A percentile compares a stretch with the other conserved stretches of the same genome.
phyloP scores from a whole-genome alignment of 2,113 vertebrate genomes.

The Mola mola region DNA sequence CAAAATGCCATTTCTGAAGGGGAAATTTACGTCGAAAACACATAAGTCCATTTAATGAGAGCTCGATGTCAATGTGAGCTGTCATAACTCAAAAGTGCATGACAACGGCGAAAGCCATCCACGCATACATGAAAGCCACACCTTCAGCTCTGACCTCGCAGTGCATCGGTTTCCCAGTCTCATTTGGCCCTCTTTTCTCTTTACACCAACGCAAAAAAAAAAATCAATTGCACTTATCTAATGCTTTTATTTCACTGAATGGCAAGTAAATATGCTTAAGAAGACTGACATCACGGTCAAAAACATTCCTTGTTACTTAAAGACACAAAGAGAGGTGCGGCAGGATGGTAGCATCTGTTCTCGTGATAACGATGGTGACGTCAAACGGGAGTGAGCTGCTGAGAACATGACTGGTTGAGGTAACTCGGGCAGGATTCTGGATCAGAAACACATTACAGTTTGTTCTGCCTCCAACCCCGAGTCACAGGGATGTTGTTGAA shows the following conservation, averaged over 20 bases:
- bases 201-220: constrained; percentile 71
- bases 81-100: constrained; percentile 36
- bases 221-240: constrained; percentile 76
- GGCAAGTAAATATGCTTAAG: constrained; percentile 59
- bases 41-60: constrained; percentile 5
- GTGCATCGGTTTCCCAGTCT: constrained; percentile 38
- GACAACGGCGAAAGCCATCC: constrained; percentile 17
- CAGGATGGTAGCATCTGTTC: constrained; percentile 56
- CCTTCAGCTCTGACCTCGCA: constrained; percentile 11
- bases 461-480: constrained; percentile 77
- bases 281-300: constrained; percentile 65
- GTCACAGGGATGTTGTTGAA: constrained; percentile 72
- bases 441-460: constrained; percentile 70
- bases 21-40: neutral
- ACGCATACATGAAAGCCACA: constrained; percentile 44
- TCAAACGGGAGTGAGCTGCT: constrained; percentile 49
- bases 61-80: neutral
- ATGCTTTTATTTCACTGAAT: constrained; percentile 73
- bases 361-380: constrained; percentile 37
- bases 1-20: neutral
- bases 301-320: constrained; percentile 75
- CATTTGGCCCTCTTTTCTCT: constrained; percentile 48
- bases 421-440: constrained; percentile 40
- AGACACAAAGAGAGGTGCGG: constrained; percentile 67
- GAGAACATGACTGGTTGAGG: constrained; percentile 61